phyloP scores from a whole-genome alignment of 2,113 vertebrate species.

The Urocitellus parryii region DNA sequence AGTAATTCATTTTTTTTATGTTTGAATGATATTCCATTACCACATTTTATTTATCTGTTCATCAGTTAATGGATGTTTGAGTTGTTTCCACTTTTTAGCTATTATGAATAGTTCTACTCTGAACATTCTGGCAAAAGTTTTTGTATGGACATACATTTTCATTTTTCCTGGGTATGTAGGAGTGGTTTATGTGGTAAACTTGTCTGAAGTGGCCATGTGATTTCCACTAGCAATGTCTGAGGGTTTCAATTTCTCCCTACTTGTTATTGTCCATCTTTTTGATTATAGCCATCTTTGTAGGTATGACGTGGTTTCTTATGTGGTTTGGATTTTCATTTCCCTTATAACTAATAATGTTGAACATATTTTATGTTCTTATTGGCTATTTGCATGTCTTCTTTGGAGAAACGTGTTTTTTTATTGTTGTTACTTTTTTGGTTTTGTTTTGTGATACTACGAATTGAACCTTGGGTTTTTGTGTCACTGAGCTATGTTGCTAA shows the following conservation, averaged over 20 bases:
- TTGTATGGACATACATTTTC: not conserved
- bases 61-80: not conserved
- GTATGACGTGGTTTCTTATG: not conserved
- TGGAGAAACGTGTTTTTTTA: slow-evolving; percentile 24
- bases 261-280: not conserved
- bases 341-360: not conserved
- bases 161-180: not conserved
- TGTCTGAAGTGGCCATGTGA: not conserved
- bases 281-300: not conserved
- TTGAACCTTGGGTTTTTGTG: too few species aligned
- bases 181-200: not conserved
- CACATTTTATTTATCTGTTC: not conserved
- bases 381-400: not conserved
- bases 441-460: too few species aligned
- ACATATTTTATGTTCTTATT: slow-evolving; percentile 21
- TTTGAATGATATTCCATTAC: not conserved
- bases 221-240: not conserved
- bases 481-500: too few species aligned
- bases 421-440: too few species aligned
- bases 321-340: slow-evolving; percentile 34
- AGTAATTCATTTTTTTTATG: not conserved
- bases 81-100: not conserved
- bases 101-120: not conserved
- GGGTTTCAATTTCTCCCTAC: not conserved
- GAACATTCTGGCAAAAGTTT: not conserved